phyloP scores from a whole-genome alignment of 2,888 invertebrate genomes.

The Celastrina argiolus region DNA sequence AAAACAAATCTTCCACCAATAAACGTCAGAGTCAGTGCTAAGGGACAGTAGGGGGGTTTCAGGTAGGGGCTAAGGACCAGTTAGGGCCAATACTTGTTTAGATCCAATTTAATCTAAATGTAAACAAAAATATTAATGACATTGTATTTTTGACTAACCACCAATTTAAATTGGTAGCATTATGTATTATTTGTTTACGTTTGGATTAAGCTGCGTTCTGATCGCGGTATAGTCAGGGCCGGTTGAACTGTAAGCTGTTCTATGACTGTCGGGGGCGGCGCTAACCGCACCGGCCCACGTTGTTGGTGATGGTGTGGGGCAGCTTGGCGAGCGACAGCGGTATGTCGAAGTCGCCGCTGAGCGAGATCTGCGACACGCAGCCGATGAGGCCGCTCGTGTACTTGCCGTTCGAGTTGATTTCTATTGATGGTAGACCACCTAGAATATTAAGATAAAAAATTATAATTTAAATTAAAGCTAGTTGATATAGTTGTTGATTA shows the following conservation, averaged over 20 bases:
- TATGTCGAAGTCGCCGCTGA: constrained; percentile 88
- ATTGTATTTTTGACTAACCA: too few relatives aligned
- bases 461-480: not conserved
- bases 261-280: not conserved
- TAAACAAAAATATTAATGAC: too few relatives aligned
- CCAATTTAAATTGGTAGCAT: too few relatives aligned
- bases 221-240: not conserved
- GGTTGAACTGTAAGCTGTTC: not conserved
- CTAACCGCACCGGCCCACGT: constrained; percentile 60
- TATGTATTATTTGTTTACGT: too few relatives aligned
- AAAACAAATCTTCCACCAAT: too few relatives aligned
- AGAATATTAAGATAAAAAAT: constrained; percentile 29
- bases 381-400: constrained; percentile 87
- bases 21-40: too few relatives aligned
- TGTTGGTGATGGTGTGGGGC: constrained; percentile 78
- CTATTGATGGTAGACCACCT: constrained; percentile 90
- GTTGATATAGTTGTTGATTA: too few relatives aligned
- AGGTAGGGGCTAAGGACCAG: not conserved
- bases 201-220: too few relatives aligned
- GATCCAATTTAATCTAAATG: too few relatives aligned
- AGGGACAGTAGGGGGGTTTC: not conserved
- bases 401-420: constrained; percentile 82
- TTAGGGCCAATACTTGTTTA: not conserved
- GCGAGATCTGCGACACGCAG: constrained; percentile 89
- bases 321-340: constrained; percentile 82